These are phyloP conservation scores for Pandemis heparana DNA, from an alignment of 2,888 invertebrate species.

Conservation along the genomic window DNA sequence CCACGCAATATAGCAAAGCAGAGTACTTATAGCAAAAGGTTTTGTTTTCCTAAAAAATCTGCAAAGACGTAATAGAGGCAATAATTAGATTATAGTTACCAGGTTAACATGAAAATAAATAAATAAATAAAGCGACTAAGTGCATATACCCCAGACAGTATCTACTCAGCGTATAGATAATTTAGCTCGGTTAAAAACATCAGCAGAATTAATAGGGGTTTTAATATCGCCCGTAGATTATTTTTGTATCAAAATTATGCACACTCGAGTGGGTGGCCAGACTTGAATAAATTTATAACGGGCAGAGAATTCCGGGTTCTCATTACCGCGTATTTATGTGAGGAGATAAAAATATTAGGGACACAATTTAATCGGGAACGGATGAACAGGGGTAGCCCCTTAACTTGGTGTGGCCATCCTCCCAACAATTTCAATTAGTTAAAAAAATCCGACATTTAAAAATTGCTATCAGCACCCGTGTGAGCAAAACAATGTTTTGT, in stretches of 20 bases:
- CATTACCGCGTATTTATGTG: conserved; percentile 84
- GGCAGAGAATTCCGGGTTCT: conserved; percentile 79
- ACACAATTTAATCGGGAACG: conserved; percentile 80
- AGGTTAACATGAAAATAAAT: no score
- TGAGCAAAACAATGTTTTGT: no score
- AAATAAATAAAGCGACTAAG: no score
- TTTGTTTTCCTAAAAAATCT: no score
- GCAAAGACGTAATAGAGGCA: no score
- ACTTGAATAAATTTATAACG: conserved; percentile 82
- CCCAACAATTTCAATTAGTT: conserved; percentile 38
- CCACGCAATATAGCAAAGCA: no score
- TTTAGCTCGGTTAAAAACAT: conserved; percentile 46
- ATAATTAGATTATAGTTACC: no score
- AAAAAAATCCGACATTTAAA: not conserved
- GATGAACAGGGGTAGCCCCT: conserved; percentile 71
- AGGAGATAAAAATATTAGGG: conserved; percentile 85
- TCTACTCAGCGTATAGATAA: not conserved
- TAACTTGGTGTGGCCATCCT: conserved; percentile 44
- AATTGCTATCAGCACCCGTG: no score
- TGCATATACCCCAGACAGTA: not conserved
- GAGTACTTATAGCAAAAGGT: no score
- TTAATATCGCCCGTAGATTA: conserved; percentile 77
- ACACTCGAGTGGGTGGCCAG: conserved; percentile 77
- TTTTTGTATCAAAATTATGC: conserved; percentile 85
- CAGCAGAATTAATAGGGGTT: conserved; percentile 71